Percentiles rank a stretch among this genome's conserved stretches.
Conservation (phyloP, 92 coral and sea anemone species). For the Plumapathes pennacea region DNA sequence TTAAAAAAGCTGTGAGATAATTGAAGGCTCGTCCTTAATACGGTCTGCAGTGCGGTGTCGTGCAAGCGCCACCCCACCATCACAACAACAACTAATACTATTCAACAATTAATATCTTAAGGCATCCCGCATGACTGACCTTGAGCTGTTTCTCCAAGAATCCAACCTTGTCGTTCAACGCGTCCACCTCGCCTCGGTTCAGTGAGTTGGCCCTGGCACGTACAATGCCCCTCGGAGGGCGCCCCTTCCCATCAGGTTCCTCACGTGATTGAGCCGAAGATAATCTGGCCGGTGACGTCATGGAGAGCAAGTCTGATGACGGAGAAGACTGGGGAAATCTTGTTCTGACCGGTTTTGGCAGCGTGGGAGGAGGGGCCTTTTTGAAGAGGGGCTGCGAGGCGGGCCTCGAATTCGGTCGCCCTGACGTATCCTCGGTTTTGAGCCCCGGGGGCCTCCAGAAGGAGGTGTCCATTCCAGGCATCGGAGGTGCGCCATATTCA, state of each 20-base stretch:
- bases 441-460: not conserved
- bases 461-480: not conserved
- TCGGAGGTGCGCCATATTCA: constrained; percentile 20
- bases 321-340: constrained; percentile 2
- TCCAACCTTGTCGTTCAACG: constrained; percentile 78
- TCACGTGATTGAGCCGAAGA: constrained; percentile 27
- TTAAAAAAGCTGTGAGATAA: no score
- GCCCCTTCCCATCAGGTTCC: constrained; percentile 36
- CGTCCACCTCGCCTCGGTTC: constrained; percentile 87
- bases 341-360: constrained; percentile 67
- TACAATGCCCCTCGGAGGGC: constrained; percentile 90
- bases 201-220: constrained; percentile 79
- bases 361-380: constrained; percentile 65
- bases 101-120: no score
- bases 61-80: no score
- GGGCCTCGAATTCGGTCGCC: constrained; percentile 1
- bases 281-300: not conserved
- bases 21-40: no score
- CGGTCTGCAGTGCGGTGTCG: no score
- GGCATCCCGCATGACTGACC: no score
- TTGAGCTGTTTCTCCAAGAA: constrained; percentile 91
- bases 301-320: not conserved
- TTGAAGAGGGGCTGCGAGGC: not conserved
- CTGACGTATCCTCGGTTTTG: not conserved
- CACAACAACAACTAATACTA: no score